Base-by-base conservation (phyloP, 1,140 invertebrate genomes). In the Asobara japonica region DNA sequence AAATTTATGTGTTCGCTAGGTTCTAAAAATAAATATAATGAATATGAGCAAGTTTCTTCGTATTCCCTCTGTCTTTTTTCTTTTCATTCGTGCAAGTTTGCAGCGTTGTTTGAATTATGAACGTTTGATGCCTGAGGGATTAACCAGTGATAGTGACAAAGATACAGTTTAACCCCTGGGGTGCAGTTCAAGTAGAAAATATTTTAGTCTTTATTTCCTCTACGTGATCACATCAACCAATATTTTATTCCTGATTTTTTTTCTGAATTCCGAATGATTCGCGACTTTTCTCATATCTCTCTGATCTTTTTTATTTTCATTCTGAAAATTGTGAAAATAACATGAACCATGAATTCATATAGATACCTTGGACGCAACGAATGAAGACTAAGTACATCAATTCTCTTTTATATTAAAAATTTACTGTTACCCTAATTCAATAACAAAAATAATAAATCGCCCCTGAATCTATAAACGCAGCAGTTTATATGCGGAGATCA, bases 401-500 rank as follows among this genome's bases (percentile, higher is more conserved):
- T 33, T 33, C 11, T 33, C 18, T 33, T 38, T 71, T 27, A 45
- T 22, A 22, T 62, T 60, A 71, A 56, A 71, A 71, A 69, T 48
- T 22, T 22, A 71, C 31, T 31, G 38, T 48, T 38, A 45, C 5
- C n/a, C n/a, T 45, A 45, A 45, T 45, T 45, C 5, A 45, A 45
- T 45, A 45, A 45, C 1, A 45, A 18, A 29, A 25, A 20, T 61
- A 61, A 27, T 22, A 61, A 29, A 29, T 29, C 56, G 27, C 68
- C 18, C 48, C n/a, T 62, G 38, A 45, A 56, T 71, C 16, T 38
- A 30, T 48, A 70, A 86, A 85, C 77, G 74, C 75, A 79, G 83
- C 81, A 84, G 84, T 87, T 87, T 87, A 83, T 85, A 87, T 86
- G 83, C 85, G 82, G 79, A 79, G 78, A 77, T 76, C 71, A 77